Base-by-base conservation (phyloP, 2,113 vertebrate genomes). In the Lampris megalopsis region DNA sequence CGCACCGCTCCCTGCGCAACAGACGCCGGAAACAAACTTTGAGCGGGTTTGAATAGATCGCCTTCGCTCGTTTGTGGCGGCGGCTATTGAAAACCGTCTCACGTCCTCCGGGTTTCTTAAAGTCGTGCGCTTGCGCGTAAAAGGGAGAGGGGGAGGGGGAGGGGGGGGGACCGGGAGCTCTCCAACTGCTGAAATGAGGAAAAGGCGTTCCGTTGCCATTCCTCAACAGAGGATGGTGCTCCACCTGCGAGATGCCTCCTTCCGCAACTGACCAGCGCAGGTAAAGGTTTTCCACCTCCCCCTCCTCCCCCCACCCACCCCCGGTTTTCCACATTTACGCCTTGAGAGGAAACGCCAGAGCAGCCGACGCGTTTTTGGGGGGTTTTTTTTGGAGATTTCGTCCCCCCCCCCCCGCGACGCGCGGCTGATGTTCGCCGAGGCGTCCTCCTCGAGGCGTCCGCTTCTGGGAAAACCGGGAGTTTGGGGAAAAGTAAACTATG, bases 181-280 rank as follows among this genome's bases (percentile, higher is more conserved):
- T 96, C 95, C 95, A 95, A 95, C 92, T 92, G 92, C 95, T 96
- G 95, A 95, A 95, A 94, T 88, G 87, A 92, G 84, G 41, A 92
- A 92, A 85, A 87, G 92, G 88, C 89, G 88, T 88, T 92, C 89
- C 92, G 87, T 79, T 93, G 86, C 78, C 83, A 86, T 90, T 93
- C 89, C 85, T 89, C 90, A 76, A 77, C 81, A 84, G 82, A 84
- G 83, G 75, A 84, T 68, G 60, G 41, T 60, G 62, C 73, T 85
- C 87, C 79, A 88, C 84, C 89, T 86, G 84, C 74, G 76, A 74
- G 59, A 80, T 9, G 70, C 67, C 63, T 71, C 76, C 76, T 75
- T 89, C 75, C 75, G 69, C 2, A 57, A 82, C 64, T 71, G 71
- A 62, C 76, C 71, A 52, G 24, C 75, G 68, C 61, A 13, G 42